Base-by-base conservation (phyloP, 2,888 invertebrate genomes). In the Orgyia antiqua region DNA sequence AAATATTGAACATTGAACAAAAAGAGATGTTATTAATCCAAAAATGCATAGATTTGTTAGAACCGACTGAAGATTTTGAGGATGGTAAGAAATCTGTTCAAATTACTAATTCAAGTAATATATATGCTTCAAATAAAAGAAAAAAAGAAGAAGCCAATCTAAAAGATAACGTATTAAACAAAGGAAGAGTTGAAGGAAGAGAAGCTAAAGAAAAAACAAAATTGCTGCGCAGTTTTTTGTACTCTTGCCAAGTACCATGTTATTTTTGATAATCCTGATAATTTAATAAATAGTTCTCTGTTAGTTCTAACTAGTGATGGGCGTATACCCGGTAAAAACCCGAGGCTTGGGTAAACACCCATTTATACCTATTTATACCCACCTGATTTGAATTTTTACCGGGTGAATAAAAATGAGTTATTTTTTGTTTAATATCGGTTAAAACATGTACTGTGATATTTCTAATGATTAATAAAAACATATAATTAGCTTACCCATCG, bases 21-120 rank as follows among this genome's bases (percentile, higher is more conserved):
- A 52, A 42, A 35, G 71, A 76, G 52, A 36, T 13, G 2, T 4
- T 56, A 6, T 38, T 82, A 19, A 21, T 79, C 6, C 30, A 57
- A 19, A 61, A 61, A 39, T 67, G 63, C 12, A 76, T 82, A 34
- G 38, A 41, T n/a, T 32, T 78, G 36, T 53, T 78, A 28, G 62
- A 75, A 3, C 27, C 31, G 6, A 52, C 60, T 18, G 38, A 40
- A 15, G 29, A 32, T 31, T 31, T 32, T 7, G 33, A 33, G 3
- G 33, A n/a, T 17, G 13, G 7, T 15, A 33, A 30, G n/a, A n/a
- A n/a, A n/a, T n/a, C n/a, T n/a, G n/a, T n/a, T n/a, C n/a, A n/a
- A 27, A 3, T 23, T n/a, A n/a, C n/a, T n/a, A n/a, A 3, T 10
- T 4, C 10, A 10, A 23, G 9, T 23, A 23, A 23, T 23, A n/a